These are phyloP conservation scores for Phytoseiulus persimilis DNA, from an alignment of 2,888 invertebrate species.

Conservation along the genomic window DNA sequence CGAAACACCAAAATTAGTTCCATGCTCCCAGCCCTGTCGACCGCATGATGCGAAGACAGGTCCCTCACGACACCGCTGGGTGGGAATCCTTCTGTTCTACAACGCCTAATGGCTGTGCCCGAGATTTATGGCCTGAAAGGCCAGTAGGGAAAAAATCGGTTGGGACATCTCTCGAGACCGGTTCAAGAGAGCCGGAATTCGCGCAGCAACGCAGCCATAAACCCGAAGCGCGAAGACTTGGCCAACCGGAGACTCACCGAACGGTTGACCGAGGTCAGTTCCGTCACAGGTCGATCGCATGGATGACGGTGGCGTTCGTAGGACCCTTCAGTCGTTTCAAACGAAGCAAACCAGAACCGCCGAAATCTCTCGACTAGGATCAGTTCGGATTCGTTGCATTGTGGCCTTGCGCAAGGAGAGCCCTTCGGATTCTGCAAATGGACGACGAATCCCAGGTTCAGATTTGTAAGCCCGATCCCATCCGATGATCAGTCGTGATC, in stretches of 20 bases:
- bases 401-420: background rate
- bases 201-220: no score
- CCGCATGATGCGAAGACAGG: background rate
- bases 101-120: background rate
- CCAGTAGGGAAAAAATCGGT: background rate
- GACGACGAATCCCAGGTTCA: background rate
- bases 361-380: background rate
- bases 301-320: background rate
- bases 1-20: background rate
- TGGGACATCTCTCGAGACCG: background rate
- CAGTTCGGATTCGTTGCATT: background rate
- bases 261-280: background rate
- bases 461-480: background rate
- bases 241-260: background rate
- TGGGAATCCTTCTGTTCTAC: constrained; percentile 5
- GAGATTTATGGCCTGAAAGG: background rate
- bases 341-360: background rate
- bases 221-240: background rate
- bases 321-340: background rate
- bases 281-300: background rate
- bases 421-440: background rate
- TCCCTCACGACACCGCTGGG: background rate
- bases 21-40: background rate
- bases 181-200: background rate
- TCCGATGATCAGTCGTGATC: background rate